A percentile compares a stretch with the other conserved stretches of the same genome.
phyloP scores from a whole-genome alignment of 2,113 vertebrate species.

The Paratilapia polleni region DNA sequence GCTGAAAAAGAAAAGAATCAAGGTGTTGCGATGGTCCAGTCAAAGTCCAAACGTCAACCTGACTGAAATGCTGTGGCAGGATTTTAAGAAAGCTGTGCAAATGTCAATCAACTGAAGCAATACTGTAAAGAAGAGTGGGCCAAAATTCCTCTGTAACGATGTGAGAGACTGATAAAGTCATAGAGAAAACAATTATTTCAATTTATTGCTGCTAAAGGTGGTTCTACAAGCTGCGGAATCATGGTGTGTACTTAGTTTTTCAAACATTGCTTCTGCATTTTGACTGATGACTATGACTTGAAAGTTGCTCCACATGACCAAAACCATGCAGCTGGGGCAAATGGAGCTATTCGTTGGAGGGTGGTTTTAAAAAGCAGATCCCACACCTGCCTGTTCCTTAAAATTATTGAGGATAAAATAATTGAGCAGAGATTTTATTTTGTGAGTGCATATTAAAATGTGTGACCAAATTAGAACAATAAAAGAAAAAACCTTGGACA shows the following conservation, averaged over 20 bases:
- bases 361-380: not conserved
- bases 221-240: not conserved
- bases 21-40: too few species aligned
- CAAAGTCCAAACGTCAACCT: too few species aligned
- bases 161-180: not conserved
- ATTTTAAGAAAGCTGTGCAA: too few species aligned
- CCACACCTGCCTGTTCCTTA: not conserved
- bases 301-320: not conserved
- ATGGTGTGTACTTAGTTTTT: too few species aligned
- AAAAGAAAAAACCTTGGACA: not conserved
- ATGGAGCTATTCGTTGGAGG: not conserved
- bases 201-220: not conserved
- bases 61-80: too few species aligned
- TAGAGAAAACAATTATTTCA: not conserved
- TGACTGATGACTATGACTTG: too few species aligned
- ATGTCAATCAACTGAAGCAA: too few species aligned
- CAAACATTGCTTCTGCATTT: too few species aligned
- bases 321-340: not conserved
- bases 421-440: not conserved
- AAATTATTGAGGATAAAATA: not conserved
- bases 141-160: too few species aligned
- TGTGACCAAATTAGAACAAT: not conserved
- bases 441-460: not conserved
- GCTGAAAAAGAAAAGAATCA: too few species aligned
- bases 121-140: too few species aligned